Percentiles rank a stretch among this genome's conserved stretches.
Conservation (phyloP, 2,888 invertebrate species). For the Merodon equestris region DNA sequence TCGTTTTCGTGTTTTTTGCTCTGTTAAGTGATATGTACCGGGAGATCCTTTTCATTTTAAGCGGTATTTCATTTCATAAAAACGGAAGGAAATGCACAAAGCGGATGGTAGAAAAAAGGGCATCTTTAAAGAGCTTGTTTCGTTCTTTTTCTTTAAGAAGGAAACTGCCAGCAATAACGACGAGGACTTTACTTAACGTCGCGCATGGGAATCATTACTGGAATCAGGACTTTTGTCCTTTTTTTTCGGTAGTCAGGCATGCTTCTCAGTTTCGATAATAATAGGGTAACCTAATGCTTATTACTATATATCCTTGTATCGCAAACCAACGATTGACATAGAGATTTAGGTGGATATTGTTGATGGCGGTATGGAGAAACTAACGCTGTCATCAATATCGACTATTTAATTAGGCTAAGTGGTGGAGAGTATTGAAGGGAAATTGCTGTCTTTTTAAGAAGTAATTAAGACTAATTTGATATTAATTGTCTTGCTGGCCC, state of each 20-base stretch:
- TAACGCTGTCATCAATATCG: neutral
- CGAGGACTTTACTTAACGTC: conserved; percentile 41
- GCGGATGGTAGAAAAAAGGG: too few relatives aligned
- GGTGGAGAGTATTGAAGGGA: neutral
- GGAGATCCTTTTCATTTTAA: conserved; percentile 16
- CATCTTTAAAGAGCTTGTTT: neutral
- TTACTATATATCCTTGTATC: too few relatives aligned
- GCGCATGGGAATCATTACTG: conserved; percentile 21
- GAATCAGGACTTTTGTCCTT: conserved; percentile 9
- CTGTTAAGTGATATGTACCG: conserved; percentile 44
- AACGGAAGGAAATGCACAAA: too few relatives aligned
- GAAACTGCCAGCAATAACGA: conserved; percentile 5
- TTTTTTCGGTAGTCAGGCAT: too few relatives aligned
- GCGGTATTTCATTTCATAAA: conserved; percentile 39
- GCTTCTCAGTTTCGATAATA: too few relatives aligned
- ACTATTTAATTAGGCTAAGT: conserved; percentile 48
- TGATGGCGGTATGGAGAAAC: too few relatives aligned
- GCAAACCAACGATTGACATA: too few relatives aligned
- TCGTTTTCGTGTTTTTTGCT: conserved; percentile 25
- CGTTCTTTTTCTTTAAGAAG: neutral
- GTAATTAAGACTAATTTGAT: too few relatives aligned
- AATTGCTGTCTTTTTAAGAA: conserved; percentile 3
- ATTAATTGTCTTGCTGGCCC: too few relatives aligned
- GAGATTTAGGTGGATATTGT: too few relatives aligned
- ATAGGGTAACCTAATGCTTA: too few relatives aligned